Evolutionary conservation across 2,888 invertebrate genomes (phyloP).

Genomic region (Acronicta aceris): DNA sequence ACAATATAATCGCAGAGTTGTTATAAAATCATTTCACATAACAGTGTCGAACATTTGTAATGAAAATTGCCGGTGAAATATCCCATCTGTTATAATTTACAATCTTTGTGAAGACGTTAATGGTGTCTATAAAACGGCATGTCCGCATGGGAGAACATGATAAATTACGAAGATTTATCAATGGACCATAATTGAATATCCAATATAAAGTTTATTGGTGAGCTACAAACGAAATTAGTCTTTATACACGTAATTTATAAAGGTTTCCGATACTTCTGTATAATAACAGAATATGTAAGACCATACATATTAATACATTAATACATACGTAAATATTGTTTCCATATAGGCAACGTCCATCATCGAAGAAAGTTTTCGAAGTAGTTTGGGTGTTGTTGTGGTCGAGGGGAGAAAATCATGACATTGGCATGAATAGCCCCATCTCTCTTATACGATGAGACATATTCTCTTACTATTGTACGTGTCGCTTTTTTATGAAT

Average conservation of each 20-base stretch:
- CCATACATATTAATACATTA: no score
- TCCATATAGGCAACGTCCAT: no score
- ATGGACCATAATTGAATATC: constrained; percentile 31
- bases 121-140: constrained; percentile 12
- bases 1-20: constrained; percentile 7
- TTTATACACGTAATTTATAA: constrained; percentile 21
- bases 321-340: no score
- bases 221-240: constrained; percentile 26
- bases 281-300: neutral
- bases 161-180: constrained; percentile 19
- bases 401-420: no score
- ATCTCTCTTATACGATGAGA: no score
- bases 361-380: no score
- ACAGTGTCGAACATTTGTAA: constrained; percentile 4
- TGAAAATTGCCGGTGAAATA: constrained; percentile 2
- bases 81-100: constrained; percentile 7
- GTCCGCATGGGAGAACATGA: constrained; percentile 8
- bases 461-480: no score
- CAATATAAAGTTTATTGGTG: constrained; percentile 17
- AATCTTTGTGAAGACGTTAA: constrained; percentile 1
- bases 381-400: no score
- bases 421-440: no score
- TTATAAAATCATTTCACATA: constrained; percentile 32
- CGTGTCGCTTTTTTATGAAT: no score
- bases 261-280: neutral